Base-by-base conservation (phyloP, 1,140 invertebrate genomes). In the Sesamia nonagrioides region DNA sequence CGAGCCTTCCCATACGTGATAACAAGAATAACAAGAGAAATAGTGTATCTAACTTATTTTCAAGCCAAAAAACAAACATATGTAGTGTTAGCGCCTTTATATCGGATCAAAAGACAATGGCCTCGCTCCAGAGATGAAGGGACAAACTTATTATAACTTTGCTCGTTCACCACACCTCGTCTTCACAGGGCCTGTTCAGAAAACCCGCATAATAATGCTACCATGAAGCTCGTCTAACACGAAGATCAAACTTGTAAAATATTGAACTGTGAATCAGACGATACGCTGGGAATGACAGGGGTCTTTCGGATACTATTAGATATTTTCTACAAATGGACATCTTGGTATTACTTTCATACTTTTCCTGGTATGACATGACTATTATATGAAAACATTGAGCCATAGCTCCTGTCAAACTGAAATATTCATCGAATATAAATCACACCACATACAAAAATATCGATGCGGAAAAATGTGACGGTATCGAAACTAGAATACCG, bases 111-210 rank as follows among this genome's bases (percentile, higher is more conserved):
- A 89, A 89, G 85, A 88, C 85, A 91, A 89, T 89, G 83, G 81
- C 87, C 84, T 79, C 82, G 45, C 80, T 60, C 52, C 69, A 63
- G 76, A 82, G 78, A 80, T 71, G 81, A 83, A 84, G 85, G 88
- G 85, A 84, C 83, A 79, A 92, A 92, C 83, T 94, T 92, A 94
- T 92, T 90, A 92, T 92, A 92, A 94, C 88, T 94, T 94, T 86
- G 86, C 87, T 89, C 87, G 86, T 90, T 89, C 86, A 79, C 86
- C 85, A 84, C 86, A 90, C 88, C 89, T 92, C 89, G 84, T 81
- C 81, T 84, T 84, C 83, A 84, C 82, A 42, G 80, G 83, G 68
- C 76, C 81, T 77, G 77, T 86, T 89, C 83, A 79, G 85, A 89
- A 48, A 88, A 87, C 88, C 89, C 88, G 86, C 86, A 92, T 88